These are phyloP conservation scores for Menidia beryllina DNA, from an alignment of 2,113 vertebrate species.

Conservation along the genomic window DNA sequence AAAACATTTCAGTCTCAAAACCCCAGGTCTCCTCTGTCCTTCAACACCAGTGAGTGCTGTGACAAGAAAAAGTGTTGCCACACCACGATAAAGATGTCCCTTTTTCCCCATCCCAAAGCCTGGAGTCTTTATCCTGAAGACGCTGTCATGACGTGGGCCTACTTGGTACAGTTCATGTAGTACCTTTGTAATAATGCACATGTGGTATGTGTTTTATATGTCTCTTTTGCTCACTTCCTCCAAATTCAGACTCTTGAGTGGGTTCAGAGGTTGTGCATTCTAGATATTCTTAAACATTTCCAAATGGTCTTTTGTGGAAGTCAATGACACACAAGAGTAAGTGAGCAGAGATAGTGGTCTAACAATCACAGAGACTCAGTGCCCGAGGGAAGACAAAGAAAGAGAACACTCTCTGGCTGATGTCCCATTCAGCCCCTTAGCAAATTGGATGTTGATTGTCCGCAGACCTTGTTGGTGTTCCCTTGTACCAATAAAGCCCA, in stretches of 20 bases:
- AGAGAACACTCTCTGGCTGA: constrained; percentile 51
- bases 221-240: background rate
- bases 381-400: constrained; percentile 33
- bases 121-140: background rate
- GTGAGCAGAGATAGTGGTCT: constrained; percentile 28
- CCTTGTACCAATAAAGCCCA: constrained; percentile 59
- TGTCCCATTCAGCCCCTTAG: constrained; percentile 50
- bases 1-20: too few relatives aligned
- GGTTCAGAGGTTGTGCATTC: constrained; percentile 1
- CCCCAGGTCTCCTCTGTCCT: too few relatives aligned
- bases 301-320: constrained; percentile 14
- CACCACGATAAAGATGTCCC: too few relatives aligned
- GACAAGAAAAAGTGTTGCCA: too few relatives aligned
- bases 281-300: constrained; percentile 1
- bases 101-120: too few relatives aligned
- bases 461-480: constrained; percentile 65
- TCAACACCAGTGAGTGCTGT: too few relatives aligned
- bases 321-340: constrained; percentile 34
- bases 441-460: constrained; percentile 74
- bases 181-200: too few relatives aligned
- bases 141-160: too few relatives aligned
- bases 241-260: background rate
- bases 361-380: constrained; percentile 30
- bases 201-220: background rate
- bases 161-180: background rate